Conservation (phyloP, 2,113 vertebrate species). For the Thermophis baileyi region DNA sequence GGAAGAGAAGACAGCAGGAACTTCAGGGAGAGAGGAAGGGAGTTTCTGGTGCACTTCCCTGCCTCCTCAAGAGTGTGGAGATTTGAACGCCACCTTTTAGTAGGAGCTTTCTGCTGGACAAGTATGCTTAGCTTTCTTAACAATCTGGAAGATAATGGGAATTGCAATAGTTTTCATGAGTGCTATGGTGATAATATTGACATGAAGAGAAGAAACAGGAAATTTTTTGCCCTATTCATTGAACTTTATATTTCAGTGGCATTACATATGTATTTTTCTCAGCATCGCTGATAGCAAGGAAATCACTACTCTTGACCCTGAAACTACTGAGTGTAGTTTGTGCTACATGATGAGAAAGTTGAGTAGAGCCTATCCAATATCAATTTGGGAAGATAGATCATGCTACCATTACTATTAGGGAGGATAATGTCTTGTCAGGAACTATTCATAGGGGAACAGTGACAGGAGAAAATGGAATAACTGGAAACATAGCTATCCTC, state of each 20-base stretch:
- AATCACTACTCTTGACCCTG: neutral
- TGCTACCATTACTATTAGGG: neutral
- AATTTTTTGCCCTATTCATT: neutral
- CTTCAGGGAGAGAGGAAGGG: neutral
- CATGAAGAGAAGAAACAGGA: neutral
- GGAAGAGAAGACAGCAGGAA: neutral
- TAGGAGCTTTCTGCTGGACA: neutral
- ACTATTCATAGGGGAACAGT: neutral
- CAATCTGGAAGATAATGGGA: neutral
- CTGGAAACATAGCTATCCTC: neutral
- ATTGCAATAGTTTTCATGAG: neutral
- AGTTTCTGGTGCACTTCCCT: neutral
- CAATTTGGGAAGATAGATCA: neutral
- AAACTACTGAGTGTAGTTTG: neutral
- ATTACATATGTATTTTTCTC: neutral
- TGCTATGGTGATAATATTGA: neutral
- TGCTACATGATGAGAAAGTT: neutral
- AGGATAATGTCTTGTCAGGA: neutral
- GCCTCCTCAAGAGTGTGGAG: neutral
- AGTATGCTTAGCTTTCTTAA: neutral
- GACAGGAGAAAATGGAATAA: neutral
- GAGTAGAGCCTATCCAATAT: neutral
- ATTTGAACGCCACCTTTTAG: neutral
- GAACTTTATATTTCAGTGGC: neutral
- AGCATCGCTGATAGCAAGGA: neutral